Evolutionary conservation across 1,140 invertebrate species (phyloP).

Genomic region (Cyclargus thomasi): DNA sequence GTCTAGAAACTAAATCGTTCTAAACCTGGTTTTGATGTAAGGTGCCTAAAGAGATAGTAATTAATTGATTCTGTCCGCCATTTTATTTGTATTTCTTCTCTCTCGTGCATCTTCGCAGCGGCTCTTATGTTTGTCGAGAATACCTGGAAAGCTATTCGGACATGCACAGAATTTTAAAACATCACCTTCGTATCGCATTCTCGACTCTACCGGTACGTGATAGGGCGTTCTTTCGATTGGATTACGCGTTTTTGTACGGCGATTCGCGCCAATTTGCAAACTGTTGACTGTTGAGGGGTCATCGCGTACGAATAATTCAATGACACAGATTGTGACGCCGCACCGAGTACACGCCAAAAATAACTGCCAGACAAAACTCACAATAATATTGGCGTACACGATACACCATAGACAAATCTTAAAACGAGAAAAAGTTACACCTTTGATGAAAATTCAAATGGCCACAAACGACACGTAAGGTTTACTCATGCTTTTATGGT

Average conservation of each 20-base stretch:
- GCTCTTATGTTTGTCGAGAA: conserved; percentile 5
- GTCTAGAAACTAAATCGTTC: no score
- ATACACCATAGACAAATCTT: no score
- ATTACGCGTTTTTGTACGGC: background rate
- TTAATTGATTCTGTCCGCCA: no score
- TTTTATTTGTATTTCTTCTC: background rate
- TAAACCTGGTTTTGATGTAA: no score
- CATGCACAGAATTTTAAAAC: background rate
- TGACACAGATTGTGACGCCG: background rate
- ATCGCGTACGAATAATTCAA: background rate
- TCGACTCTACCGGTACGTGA: background rate
- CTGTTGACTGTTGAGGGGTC: conserved; percentile 1
- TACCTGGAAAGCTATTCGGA: conserved; percentile 4
- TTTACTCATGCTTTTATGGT: no score
- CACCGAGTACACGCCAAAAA: no score
- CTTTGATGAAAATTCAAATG: no score
- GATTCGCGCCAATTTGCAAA: background rate
- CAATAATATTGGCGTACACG: no score
- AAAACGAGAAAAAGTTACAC: no score
- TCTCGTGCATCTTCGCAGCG: background rate
- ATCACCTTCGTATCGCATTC: background rate
- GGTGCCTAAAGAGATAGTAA: no score
- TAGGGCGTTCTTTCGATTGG: background rate
- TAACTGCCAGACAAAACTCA: no score
- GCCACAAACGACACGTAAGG: no score